Conservation (phyloP, 2,797 vertebrate genomes). For the Lemur catta region DNA sequence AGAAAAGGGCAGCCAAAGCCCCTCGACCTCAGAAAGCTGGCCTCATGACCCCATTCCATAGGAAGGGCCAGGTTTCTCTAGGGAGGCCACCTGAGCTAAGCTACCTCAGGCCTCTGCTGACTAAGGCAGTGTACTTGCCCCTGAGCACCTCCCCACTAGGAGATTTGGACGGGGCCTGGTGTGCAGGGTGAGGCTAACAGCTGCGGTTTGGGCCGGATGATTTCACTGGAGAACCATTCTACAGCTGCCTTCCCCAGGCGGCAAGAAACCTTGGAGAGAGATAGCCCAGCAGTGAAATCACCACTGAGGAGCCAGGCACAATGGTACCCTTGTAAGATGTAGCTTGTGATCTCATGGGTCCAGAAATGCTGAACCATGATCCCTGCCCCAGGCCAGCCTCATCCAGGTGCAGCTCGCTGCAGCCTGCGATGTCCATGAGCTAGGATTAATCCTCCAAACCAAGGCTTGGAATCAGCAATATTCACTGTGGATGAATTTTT, state of each 20-base stretch:
- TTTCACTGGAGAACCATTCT: constrained; percentile 79
- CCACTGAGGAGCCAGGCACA: constrained; percentile 64
- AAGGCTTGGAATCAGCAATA: not conserved
- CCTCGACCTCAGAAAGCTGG: not conserved
- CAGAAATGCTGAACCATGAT: not conserved
- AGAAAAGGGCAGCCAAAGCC: not conserved
- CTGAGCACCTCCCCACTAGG: not conserved
- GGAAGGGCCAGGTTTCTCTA: not conserved
- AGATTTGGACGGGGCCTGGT: not conserved
- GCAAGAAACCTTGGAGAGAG: constrained; percentile 67
- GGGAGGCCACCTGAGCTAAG: not conserved
- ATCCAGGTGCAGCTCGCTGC: not conserved
- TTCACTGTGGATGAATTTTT: not conserved
- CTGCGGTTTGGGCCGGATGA: constrained; percentile 53
- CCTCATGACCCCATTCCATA: not conserved
- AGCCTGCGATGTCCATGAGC: not conserved
- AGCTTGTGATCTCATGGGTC: constrained; percentile 57
- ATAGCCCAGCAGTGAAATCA: constrained; percentile 72
- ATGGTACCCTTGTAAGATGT: constrained; percentile 50
- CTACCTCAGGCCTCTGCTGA: not conserved
- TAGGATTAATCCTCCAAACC: not conserved
- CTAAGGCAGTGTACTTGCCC: not conserved
- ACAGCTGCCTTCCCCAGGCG: constrained; percentile 71
- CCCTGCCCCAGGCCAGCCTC: not conserved
- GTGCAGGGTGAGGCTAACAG: constrained; percentile 11